Base-by-base conservation (phyloP, 2,888 invertebrate species). In the Yponomeuta evonymella region DNA sequence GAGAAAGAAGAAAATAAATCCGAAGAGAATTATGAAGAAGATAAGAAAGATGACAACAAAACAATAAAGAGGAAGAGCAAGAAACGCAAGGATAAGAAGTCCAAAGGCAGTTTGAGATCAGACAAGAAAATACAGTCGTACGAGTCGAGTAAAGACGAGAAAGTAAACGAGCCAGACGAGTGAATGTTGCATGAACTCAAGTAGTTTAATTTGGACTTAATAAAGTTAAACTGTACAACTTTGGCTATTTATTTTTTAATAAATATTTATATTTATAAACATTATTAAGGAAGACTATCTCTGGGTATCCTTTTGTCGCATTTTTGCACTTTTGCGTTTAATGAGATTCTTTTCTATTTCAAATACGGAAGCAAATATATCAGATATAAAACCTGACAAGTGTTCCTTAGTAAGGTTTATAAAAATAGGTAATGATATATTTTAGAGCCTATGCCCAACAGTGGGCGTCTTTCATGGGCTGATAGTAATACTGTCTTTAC, bases 61-160 rank as follows among this genome's bases (percentile, higher is more conserved):
- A 65, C n/a, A 51, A 10, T 11, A 73, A 72, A n/a, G 73, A 69
- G 8, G 73, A 72, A 2, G 74, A 73, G 65, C 70, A 73, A 65
- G 48, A 70, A 58, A 15, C 70, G n/a, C n/a, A 69, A 66, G 30
- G 64, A 72, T 64, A 74, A 71, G 5, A 72, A 73, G n/a, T 72
- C 73, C 70, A 77, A 75, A 67, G 43, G 30, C 2, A 36, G 43
- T 23, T 8, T 12, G 33, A 67, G 67, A 30, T 11, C 64, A 2
- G 74, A 73, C 48, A 77, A 73, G 68, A 79, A 78, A 0, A 83
- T 82, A 4, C 79, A 80, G 0, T 82, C 85, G 66, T 90, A 89
- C 58, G 87, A 88, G 72, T 90, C 90, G n/a, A 90, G 88, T 75
- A 78, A 79, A 48, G 90, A 90, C 30, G 89, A 89, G 1, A 85